Conservation (phyloP, 2,797 vertebrate genomes). For the Lates japonicus region DNA sequence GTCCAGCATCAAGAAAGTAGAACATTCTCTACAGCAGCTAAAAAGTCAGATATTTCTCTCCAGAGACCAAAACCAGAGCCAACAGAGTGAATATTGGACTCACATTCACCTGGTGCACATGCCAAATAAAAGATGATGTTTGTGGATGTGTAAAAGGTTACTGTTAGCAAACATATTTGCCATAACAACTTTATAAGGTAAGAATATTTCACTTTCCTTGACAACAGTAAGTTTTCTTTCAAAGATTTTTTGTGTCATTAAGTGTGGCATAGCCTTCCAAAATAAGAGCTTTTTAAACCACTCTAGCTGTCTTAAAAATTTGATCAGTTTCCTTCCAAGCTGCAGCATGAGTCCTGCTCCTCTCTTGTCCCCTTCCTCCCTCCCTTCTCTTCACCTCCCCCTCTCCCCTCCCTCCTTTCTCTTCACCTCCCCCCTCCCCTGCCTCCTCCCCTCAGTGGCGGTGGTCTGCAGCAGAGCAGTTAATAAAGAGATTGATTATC, state of each 20-base stretch:
- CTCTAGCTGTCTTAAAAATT: background rate
- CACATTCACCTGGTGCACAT: background rate
- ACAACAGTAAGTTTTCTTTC: background rate
- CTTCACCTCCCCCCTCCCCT: no score
- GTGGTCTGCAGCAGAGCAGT: slow-evolving; percentile 92
- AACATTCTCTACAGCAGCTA: background rate
- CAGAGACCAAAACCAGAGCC: background rate
- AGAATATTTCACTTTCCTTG: background rate
- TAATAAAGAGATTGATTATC: slow-evolving; percentile 99
- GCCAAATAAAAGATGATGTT: background rate
- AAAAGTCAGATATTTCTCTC: background rate
- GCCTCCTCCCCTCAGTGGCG: slow-evolving; percentile 21
- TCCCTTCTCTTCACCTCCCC: background rate
- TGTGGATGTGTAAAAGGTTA: background rate
- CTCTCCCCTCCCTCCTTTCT: background rate
- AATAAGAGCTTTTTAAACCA: slow-evolving; percentile 1
- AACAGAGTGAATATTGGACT: background rate
- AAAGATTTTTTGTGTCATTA: background rate
- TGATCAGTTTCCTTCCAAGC: background rate
- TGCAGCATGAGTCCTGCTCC: slow-evolving; percentile 7
- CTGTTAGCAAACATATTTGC: background rate
- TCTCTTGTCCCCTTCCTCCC: slow-evolving; percentile 3
- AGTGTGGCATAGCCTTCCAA: background rate
- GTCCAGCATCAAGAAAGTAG: background rate
- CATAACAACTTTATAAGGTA: background rate